Evolutionary conservation across 2,113 vertebrate genomes (phyloP).

Genomic region (Spea bombifrons): DNA sequence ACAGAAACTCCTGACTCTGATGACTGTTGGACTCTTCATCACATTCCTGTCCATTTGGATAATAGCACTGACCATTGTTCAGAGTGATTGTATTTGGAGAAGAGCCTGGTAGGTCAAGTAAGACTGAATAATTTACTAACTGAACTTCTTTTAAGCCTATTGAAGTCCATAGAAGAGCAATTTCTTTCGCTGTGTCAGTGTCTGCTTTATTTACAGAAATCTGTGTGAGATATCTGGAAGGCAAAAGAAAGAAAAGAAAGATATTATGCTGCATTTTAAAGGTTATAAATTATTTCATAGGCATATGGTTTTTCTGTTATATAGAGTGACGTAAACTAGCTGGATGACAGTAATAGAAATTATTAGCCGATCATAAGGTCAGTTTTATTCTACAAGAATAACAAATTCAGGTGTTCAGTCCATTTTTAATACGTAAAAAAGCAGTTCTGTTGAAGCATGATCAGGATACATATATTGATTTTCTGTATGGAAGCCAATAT

Average conservation of each 20-base stretch:
- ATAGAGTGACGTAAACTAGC: too few relatives aligned
- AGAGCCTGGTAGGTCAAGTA: constrained; percentile 78
- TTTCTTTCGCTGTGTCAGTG: constrained; percentile 64
- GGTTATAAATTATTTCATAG: neutral
- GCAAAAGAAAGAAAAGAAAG: constrained; percentile 39
- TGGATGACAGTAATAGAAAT: too few relatives aligned
- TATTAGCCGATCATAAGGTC: too few relatives aligned
- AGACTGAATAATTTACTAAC: constrained; percentile 81
- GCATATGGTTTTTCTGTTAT: neutral
- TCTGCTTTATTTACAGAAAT: constrained; percentile 66
- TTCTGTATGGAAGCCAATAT: too few relatives aligned
- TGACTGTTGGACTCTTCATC: constrained; percentile 56
- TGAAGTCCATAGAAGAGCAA: constrained; percentile 77
- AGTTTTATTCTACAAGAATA: too few relatives aligned
- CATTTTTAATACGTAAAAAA: too few relatives aligned
- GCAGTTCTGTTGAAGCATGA: too few relatives aligned
- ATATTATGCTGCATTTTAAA: constrained; percentile 5
- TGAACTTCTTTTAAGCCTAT: constrained; percentile 78
- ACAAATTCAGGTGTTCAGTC: too few relatives aligned
- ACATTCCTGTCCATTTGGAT: constrained; percentile 77
- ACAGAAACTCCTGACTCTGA: constrained; percentile 62
- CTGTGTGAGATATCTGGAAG: constrained; percentile 68
- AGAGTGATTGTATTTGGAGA: constrained; percentile 75
- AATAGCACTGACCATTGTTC: constrained; percentile 75
- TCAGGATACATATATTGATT: too few relatives aligned